These are phyloP conservation scores for Oncorhynchus clarkii DNA, from an alignment of 2,113 vertebrate genomes.

Conservation along the genomic window DNA sequence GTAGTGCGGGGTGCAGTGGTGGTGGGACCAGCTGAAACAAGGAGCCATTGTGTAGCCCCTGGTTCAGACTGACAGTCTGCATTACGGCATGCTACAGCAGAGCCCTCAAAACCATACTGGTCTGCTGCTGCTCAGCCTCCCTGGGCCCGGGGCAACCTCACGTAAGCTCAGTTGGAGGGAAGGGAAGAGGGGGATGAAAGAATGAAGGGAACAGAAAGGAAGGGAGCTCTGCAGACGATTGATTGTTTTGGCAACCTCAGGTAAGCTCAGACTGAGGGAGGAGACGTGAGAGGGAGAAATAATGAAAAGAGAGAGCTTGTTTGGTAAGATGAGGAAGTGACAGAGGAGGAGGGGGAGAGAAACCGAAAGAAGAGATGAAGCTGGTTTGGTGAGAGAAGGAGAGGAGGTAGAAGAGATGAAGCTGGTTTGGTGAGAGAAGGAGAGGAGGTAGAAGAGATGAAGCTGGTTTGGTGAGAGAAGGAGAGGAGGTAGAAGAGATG, in stretches of 20 bases:
- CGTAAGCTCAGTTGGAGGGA: slow-evolving; percentile 34
- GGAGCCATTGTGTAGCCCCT: slow-evolving; percentile 62
- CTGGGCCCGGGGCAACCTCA: slow-evolving; percentile 35
- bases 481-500: no score
- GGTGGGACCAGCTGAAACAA: slow-evolving; percentile 65
- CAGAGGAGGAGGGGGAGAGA: not conserved
- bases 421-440: no score
- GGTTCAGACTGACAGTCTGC: slow-evolving; percentile 67
- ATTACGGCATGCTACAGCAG: slow-evolving; percentile 66
- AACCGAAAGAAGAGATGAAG: not conserved
- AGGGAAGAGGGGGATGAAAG: not conserved
- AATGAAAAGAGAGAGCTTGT: not conserved
- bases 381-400: not conserved
- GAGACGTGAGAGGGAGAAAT: not conserved
- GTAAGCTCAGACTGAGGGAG: not conserved
- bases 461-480: no score
- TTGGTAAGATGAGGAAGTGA: not conserved
- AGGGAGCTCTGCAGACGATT: not conserved
- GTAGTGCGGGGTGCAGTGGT: not conserved
- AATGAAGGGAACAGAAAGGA: not conserved
- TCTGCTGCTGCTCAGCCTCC: slow-evolving; percentile 51
- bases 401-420: not conserved
- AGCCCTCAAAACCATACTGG: slow-evolving; percentile 53
- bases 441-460: no score
- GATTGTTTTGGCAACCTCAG: no score